phyloP scores from a whole-genome alignment of 2,888 invertebrate genomes.

The Agrochola circellaris region DNA sequence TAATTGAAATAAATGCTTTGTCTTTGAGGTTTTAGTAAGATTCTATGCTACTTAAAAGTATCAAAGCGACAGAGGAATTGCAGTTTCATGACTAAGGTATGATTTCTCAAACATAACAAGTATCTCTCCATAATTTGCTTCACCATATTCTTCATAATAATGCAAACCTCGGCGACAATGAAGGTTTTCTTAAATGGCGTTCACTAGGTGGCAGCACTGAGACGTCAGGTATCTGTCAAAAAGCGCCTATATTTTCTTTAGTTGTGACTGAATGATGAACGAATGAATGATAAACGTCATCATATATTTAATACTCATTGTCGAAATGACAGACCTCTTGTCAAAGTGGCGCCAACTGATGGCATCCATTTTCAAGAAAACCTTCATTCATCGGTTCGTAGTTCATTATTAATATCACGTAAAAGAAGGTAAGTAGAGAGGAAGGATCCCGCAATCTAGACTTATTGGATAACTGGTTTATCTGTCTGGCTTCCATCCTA shows the following conservation, averaged over 20 bases:
- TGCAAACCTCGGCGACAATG: neutral
- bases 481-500: constrained; percentile 48
- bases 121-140: neutral
- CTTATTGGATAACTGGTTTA: constrained; percentile 47
- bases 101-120: neutral
- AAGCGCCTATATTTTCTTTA: no score
- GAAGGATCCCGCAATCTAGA: constrained; percentile 42
- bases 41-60: neutral
- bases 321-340: no score
- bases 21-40: neutral
- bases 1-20: neutral
- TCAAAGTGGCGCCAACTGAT: no score
- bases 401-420: constrained; percentile 38
- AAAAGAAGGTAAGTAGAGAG: neutral
- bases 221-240: no score
- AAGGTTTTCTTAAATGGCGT: no score
- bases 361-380: no score
- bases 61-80: neutral
- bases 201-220: no score
- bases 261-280: no score
- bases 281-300: no score
- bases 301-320: no score
- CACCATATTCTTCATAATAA: constrained; percentile 1
- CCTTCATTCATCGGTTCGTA: neutral
- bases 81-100: no score